Base-by-base conservation (phyloP, 2,113 vertebrate genomes). In the Dryoscopus gambensis region DNA sequence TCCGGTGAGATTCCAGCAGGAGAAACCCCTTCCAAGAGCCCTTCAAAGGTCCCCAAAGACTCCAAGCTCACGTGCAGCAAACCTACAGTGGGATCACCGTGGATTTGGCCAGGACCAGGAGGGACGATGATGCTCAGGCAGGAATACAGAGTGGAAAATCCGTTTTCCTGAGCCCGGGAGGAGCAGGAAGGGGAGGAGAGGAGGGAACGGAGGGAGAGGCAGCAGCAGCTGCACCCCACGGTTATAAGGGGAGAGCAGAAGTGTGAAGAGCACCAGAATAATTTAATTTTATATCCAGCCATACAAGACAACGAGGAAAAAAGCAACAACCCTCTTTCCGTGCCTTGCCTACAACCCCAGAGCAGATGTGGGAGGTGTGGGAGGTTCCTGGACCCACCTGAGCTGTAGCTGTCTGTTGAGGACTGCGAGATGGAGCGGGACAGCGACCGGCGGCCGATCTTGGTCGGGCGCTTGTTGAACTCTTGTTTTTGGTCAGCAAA, bases 401-500 rank as follows among this genome's bases (percentile, higher is more conserved):
- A 99, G 98, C 99, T 99, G 97, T 99, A 99, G 97, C 99, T 99
- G 96, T 99, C 99, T 60, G 99, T 99, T 11, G 99, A 99, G 13
- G 99, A 99, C 97, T 99, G 99, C 19, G 99, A 99, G 98, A 99
- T 99, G 93, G 99, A 99, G 87, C 99, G 99, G 25, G 99, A 99
- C 56, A 99, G 98, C 6, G 99, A 99, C 25, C 99, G 99, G 31
- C 99, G 99, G 68, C 99, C 99, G 6, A 99, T 99, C 98, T 99
- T 99, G 40, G 98, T 99, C 9, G 99, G 99, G 53, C 99, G 99
- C 96, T 99, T 99, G 98, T 99, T 99, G 97, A 99, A 99, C 89
- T 99, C 99, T 90, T 99, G 99, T 94, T 99, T 99, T 92, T 99
- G 99, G 98, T 99, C 99, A 21, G 99, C 99, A 95, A 99, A 99